Evolutionary conservation across 1,140 invertebrate species (phyloP), one percentile per base, ranked within the genome.

Genomic region (Drosophila pseudoananassae): DNA sequence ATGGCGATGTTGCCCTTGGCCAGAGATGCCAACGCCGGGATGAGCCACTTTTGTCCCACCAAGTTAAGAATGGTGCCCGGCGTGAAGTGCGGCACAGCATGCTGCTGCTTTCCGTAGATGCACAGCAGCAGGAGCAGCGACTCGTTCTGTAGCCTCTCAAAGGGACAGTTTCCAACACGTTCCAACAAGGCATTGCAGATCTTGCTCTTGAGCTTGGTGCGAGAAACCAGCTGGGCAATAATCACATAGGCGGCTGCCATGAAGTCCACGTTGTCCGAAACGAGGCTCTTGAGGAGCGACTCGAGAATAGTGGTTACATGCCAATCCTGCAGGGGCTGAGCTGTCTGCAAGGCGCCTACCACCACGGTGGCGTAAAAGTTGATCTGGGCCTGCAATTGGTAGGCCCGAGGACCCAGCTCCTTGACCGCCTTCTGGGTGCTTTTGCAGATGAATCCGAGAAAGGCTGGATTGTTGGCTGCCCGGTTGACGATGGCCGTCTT

Each of bases 351-450:
- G 15, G 94, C 93, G 3, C 96, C 96, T 52, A 96, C 93, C 3
- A 96, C 90, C 2, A 95, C 94, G 2, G 94, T 94, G 56, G 95
- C 95, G 83, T 96, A 97, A 91, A 98, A 98, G 3, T 95, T 95
- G 79, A 96, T 95, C 7, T 96, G 92, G 1, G 95, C 95, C 50
- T 94, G 94, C 9, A 97, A 91, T 14, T 93, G 92, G 31, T 93
- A 90, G 2, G 94, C 94, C 56, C 94, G 92, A 2, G 93, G 92
- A 6, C 92, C 92, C 91, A 94, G 94, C 59, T 94, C 94, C 76
- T 94, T 93, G 0, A 97, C 93, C 40, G 95, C 94, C 58, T 93
- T 93, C 1, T 93, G 83, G 1, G 96, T 94, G 74, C 94, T 94
- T 46, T 94, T 94, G 38, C 95, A 95, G n/a, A 98, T 92, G 71